Base-by-base conservation (phyloP, 2,888 invertebrate genomes). In the Byasa hedistus region DNA sequence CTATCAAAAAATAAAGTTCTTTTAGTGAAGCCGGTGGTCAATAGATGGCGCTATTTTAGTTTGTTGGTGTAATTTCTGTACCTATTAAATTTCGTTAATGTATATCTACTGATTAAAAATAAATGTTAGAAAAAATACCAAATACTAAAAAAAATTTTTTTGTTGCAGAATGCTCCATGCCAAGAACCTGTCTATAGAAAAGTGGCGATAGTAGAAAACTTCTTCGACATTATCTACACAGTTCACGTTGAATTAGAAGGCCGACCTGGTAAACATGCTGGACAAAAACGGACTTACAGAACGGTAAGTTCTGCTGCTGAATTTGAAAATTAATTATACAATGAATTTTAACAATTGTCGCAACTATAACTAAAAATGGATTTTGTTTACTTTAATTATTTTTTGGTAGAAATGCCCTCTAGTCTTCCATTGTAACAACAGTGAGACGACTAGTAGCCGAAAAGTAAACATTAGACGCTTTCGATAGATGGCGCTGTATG, bases 201-300 rank as follows among this genome's bases (percentile, higher is more conserved):
- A 84, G 98, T 98, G 58, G 98, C 98, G 0, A 95, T 98, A 51
- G 98, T 98, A n/a, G 98, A 98, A 90, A 97, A 98, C 82, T 98
- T 98, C 92, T 98, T 98, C 85, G 97, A 98, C 83, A 98, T 98
- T 72, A 98, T 98, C 80, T 98, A 98, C 90, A 96, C 96, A 61
- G 97, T 98, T 21, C 98, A 98, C 84, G 98, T 98, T 64, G 98
- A 98, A 81, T 93, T 97, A 78, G 98, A 98, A 84, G 98, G 98
- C 62, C 93, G 97, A 73, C 96, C 95, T 62, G 98, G 98, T 66
- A 97, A 98, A 86, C 98, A 98, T 83, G 98, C 98, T n/a, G 98
- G 98, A 54, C 98, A 98, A 85, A 98, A 98, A 84, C 93, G 98
- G 73, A 98, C 98, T 0, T 98, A 98, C 90, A 94, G 98, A 93